Percentiles rank a stretch among this genome's conserved stretches.
Evolutionary conservation across 2,113 vertebrate genomes (phyloP).

Genomic region (Rhinichthys klamathensis): DNA sequence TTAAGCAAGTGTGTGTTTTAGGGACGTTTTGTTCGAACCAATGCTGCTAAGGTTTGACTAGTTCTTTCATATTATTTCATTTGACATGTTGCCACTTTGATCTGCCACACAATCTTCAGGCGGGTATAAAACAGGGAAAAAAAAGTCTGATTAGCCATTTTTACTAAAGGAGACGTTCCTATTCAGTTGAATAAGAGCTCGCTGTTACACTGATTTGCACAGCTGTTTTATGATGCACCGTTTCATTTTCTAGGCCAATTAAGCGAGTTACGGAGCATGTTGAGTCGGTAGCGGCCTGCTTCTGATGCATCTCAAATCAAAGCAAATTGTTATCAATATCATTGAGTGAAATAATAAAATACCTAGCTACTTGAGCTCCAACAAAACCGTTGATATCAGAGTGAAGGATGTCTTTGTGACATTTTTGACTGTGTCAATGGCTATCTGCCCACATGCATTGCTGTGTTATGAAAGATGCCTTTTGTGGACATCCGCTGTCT

Average conservation of each 20-base stretch:
- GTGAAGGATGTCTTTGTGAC: slow-evolving; percentile 13
- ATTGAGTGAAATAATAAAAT: background rate
- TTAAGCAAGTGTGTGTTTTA: background rate
- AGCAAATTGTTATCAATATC: slow-evolving; percentile 7
- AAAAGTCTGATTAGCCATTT: slow-evolving; percentile 1
- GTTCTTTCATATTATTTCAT: background rate
- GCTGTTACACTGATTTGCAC: slow-evolving; percentile 7
- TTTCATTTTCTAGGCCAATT: slow-evolving; percentile 12
- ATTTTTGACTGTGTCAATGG: too few relatives aligned
- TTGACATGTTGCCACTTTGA: slow-evolving; percentile 21
- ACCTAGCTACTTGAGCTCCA: background rate
- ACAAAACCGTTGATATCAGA: background rate
- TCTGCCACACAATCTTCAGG: background rate
- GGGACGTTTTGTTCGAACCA: background rate
- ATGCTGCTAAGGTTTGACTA: background rate
- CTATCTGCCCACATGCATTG: slow-evolving; percentile 20
- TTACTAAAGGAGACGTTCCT: background rate
- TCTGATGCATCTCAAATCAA: slow-evolving; percentile 1
- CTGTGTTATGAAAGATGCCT: slow-evolving; percentile 9
- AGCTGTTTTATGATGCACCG: background rate
- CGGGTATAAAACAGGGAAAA: background rate
- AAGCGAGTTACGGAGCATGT: background rate
- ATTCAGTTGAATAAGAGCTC: background rate
- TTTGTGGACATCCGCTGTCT: background rate
- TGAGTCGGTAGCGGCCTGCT: background rate